These are phyloP conservation scores for Himantopus leucocephalus DNA, from an alignment of 2,113 vertebrate species.

Conservation along the genomic window DNA sequence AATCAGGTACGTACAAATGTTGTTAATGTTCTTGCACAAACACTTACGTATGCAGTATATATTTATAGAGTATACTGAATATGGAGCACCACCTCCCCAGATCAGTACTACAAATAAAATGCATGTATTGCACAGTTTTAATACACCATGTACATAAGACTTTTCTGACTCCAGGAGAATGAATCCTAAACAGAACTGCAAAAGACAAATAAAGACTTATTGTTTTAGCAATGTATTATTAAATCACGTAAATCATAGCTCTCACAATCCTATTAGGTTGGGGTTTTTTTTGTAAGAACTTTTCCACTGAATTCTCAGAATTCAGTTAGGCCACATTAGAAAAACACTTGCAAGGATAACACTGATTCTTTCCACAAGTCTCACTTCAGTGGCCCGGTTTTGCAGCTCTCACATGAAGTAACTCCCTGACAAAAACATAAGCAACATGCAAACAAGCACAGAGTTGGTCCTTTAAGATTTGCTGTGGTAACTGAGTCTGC, in stretches of 20 bases:
- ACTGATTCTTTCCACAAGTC: neutral
- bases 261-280: neutral
- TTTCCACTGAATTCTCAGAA: neutral
- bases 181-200: neutral
- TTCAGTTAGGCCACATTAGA: neutral
- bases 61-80: neutral
- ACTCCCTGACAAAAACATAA: neutral
- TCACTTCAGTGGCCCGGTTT: neutral
- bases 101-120: neutral
- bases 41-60: neutral
- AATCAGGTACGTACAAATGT: neutral
- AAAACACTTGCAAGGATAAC: neutral
- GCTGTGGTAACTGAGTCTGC: neutral
- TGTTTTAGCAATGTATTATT: neutral
- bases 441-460: accelerated
- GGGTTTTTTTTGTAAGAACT: neutral
- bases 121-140: neutral
- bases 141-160: neutral
- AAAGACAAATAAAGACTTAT: neutral
- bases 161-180: neutral
- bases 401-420: neutral
- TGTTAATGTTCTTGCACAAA: neutral
- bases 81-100: neutral
- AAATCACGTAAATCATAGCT: neutral
- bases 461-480: neutral